Evolutionary conservation across 2,113 vertebrate species (phyloP).

Genomic region (Vimba vimba): DNA sequence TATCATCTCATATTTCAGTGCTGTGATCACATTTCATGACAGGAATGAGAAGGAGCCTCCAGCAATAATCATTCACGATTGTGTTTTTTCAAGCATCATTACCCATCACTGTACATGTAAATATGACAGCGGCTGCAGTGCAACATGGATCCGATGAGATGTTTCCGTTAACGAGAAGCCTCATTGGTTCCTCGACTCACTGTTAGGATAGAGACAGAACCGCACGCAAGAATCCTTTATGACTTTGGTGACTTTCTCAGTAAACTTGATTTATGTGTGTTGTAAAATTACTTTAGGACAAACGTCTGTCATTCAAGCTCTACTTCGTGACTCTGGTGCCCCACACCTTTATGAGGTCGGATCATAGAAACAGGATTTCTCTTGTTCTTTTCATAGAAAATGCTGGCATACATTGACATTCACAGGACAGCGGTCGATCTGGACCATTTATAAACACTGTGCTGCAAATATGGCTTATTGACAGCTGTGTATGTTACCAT

Average conservation of each 20-base stretch:
- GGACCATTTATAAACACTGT: too few species aligned
- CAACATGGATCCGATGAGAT: not conserved
- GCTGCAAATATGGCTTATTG: too few species aligned
- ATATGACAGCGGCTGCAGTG: too few species aligned
- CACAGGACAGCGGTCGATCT: too few species aligned
- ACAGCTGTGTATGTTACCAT: too few species aligned
- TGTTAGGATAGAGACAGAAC: not conserved
- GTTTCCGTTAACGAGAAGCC: not conserved
- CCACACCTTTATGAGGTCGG: not conserved
- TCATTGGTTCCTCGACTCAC: not conserved
- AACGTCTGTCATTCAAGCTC: not conserved
- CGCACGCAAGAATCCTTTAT: not conserved
- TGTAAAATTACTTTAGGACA: not conserved
- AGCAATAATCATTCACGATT: too few species aligned
- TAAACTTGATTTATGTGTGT: not conserved
- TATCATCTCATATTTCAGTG: not conserved
- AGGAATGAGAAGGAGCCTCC: not conserved
- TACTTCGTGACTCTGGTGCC: not conserved
- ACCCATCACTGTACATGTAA: not conserved
- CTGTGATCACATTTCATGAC: not conserved
- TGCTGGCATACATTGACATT: too few species aligned
- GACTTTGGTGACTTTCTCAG: not conserved
- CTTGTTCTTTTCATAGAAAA: too few species aligned
- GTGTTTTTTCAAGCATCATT: conserved; percentile 5
- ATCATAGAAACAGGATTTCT: not conserved